These are phyloP conservation scores for Galeopterus variegatus DNA, from an alignment of 2,113 vertebrate genomes.

Conservation along the genomic window DNA sequence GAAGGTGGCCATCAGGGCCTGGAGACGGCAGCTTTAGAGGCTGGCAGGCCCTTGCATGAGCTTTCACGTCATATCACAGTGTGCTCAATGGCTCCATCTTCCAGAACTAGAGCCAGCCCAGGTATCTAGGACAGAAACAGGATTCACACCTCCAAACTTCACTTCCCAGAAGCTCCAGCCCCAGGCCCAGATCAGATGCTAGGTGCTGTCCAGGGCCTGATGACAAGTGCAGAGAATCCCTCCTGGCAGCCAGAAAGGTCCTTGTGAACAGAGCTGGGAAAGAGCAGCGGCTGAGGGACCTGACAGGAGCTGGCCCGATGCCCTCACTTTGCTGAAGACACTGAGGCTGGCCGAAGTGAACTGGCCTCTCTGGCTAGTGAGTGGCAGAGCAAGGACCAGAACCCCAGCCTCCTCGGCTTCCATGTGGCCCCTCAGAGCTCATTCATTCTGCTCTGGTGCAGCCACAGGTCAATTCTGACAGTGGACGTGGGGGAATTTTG, in stretches of 20 bases:
- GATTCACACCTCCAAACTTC: background rate
- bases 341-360: background rate
- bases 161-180: background rate
- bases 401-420: background rate
- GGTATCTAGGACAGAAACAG: background rate
- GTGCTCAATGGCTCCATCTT: background rate
- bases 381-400: background rate
- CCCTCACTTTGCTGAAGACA: background rate
- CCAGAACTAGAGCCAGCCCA: background rate
- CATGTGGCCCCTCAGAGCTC: background rate
- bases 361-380: background rate
- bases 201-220: background rate
- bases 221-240: background rate
- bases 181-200: background rate
- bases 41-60: background rate
- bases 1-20: background rate
- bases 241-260: no score
- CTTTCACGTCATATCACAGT: background rate
- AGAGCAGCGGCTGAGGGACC: background rate
- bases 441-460: background rate
- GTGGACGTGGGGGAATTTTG: background rate
- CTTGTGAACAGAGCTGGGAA: fast-evolving
- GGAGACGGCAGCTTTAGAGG: no score
- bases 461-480: no score
- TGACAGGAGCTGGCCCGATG: no score